phyloP scores from a whole-genome alignment of 1,140 invertebrate genomes.

The Battus philenor region DNA sequence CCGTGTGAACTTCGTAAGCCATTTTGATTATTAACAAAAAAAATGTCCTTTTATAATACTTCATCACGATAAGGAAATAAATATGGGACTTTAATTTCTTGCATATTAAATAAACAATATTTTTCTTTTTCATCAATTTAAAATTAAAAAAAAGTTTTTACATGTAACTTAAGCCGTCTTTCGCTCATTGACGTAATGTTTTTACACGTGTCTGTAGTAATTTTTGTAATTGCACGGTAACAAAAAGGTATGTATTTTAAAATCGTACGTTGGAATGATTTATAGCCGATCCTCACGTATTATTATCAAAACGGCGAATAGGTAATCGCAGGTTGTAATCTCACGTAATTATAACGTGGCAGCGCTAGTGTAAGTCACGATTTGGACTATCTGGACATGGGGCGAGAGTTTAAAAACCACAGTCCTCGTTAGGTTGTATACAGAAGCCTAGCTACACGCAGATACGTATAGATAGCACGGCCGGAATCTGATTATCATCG shows the following conservation, averaged over 20 bases:
- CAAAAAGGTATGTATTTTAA: no score
- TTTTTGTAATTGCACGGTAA: no score
- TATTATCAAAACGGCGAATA: conserved; percentile 41
- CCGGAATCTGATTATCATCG: conserved; percentile 62
- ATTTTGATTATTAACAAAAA: conserved; percentile 40
- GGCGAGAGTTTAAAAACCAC: conserved; percentile 54
- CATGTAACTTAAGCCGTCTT: no score
- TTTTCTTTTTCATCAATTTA: no score
- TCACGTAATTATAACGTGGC: conserved; percentile 69
- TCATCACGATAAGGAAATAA: no score
- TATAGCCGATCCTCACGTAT: conserved; percentile 13
- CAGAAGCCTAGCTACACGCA: conserved; percentile 25
- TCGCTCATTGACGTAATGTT: no score
- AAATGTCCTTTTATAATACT: no score
- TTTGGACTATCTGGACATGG: conserved; percentile 53
- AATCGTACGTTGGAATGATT: conserved; percentile 10
- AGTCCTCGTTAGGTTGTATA: conserved; percentile 37
- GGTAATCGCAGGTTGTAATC: conserved; percentile 52
- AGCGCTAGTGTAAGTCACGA: conserved; percentile 64
- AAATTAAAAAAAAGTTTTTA: no score
- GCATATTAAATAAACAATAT: no score
- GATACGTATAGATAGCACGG: conserved; percentile 47
- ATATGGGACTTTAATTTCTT: no score
- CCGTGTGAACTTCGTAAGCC: conserved; percentile 49
- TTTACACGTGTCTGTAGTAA: no score